Evolutionary conservation across 2,797 vertebrate species (phyloP), one percentile per base, ranked within the genome.

Genomic region (Sparidentex hasta): DNA sequence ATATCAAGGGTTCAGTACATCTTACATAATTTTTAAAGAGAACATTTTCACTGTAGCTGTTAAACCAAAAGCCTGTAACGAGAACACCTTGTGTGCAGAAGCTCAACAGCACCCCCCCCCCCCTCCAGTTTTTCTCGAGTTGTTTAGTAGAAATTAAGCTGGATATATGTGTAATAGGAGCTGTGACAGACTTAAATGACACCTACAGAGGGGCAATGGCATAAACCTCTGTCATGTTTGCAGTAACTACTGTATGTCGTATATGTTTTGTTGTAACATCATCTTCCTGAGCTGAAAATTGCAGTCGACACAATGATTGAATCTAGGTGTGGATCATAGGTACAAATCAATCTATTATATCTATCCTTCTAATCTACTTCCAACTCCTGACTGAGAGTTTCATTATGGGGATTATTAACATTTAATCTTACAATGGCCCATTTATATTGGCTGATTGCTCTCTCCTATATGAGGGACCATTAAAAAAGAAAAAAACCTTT

Each of bases 371-470:
- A 27, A 61, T 77, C 51, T 69, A 67, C 43, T 68, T 71, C 29
- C 38, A 68, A 43, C 72, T 59, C 27, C 12, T 65, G n/a, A n/a
- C 73, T 20, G 43, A 48, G 23, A 73, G 56, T 84, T 61, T 74
- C 38, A 68, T 71, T 21, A n/a, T 16, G 7, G 5, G 21, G 23
- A 56, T 67, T 57, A 56, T 83, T 25, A 72, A 58, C 47, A 21
- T 71, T 63, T 80, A 13, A 61, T 67, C 17, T 74, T 72, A 66
- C 27, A 27, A 43, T 70, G 8, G 8, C 23, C 44, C n/a, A 21
- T 56, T 13, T 18, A n/a, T 77, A 57, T 3, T 12, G 12, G 41
- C 38, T 72, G 8, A 71, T 76, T 52, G 43, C 17, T 44, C 41
- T 51, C 69, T 68, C 16, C 51, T 44, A 14, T 43, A 17, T 46